Evolutionary conservation across 2,113 vertebrate genomes (phyloP).

Genomic region (Campylorhamphus procurvoides): DNA sequence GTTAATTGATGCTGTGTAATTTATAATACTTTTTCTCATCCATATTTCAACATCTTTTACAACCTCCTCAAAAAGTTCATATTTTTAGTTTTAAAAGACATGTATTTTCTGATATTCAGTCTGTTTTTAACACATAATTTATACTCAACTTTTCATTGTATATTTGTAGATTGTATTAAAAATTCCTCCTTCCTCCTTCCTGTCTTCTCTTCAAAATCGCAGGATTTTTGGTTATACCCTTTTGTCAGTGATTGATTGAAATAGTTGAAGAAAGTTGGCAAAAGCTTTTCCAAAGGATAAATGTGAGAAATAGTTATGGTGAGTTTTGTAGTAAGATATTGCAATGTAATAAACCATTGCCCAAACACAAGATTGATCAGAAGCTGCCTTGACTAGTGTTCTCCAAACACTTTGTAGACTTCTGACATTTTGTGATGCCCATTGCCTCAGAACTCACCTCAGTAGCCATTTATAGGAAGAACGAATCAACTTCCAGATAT

Average conservation of each 20-base stretch:
- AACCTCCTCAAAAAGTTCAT: background rate
- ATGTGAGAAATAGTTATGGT: background rate
- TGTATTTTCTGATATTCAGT: background rate
- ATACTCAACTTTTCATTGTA: background rate
- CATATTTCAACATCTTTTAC: background rate
- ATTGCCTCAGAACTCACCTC: background rate
- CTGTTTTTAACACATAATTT: background rate
- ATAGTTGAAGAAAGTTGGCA: background rate
- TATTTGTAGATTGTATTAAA: background rate
- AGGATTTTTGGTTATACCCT: background rate
- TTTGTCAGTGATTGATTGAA: background rate
- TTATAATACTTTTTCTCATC: background rate
- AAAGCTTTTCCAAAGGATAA: background rate
- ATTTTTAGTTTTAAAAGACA: background rate
- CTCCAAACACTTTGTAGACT: background rate
- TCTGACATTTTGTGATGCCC: background rate
- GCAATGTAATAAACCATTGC: background rate
- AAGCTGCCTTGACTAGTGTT: background rate
- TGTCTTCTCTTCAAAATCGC: constrained; percentile 8
- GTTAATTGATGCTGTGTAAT: background rate
- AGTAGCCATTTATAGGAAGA: background rate
- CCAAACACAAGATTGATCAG: background rate
- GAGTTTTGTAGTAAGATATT: background rate
- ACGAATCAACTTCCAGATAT: background rate
- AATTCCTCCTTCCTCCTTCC: constrained; percentile 3